Evolutionary conservation across 1,140 invertebrate species (phyloP), one percentile per base, ranked within the genome.

Genomic region (Zaprionus camerounensis): DNA sequence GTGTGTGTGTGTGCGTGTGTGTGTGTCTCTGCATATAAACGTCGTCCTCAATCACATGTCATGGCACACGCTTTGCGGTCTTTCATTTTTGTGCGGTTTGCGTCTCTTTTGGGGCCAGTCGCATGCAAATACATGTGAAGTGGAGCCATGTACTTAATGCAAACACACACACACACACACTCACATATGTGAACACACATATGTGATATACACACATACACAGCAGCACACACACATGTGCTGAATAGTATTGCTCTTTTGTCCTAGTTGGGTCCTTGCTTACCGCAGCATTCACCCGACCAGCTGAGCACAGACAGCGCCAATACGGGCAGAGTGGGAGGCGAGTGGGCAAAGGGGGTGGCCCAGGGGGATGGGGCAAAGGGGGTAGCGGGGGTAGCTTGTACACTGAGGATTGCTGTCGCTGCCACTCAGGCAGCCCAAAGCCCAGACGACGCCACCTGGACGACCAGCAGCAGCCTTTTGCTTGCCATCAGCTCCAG

Each of bases 31-130:
- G 65, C 83, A 76, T 65, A 85, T 86, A 87, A 87, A 83, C 80
- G 83, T 84, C 83, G 83, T 86, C 84, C 84, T 86, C 83, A 87
- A 88, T 88, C 84, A 87, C 83, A 87, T 87, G 83, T 87, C 84
- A 84, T 59, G 83, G 84, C 81, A 67, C 69, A 59, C 81, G 64
- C 55, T 78, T 85, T 71, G 82, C 78, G 75, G 84, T 84, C 81
- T 88, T 87, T 88, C 84, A 88, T 83, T 83, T 66, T 72, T 72
- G 63, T 77, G 70, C 62, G 75, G 57, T 58, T 71, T 71, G 68
- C 71, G 51, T 71, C 68, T 64, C 68, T 76, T 76, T 76, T 34
- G 80, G 77, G 83, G 67, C 76, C 80, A 83, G 80, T 77, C 55
- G 67, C 61, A 66, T 70, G 73, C 82, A 75, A 86, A 85, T 82